A percentile compares a stretch with the other conserved stretches of the same genome.
These are phyloP conservation scores for Hydrozoanthus tunicans DNA, from an alignment of 64 coral and sea anemone genomes.

Conservation along the genomic window DNA sequence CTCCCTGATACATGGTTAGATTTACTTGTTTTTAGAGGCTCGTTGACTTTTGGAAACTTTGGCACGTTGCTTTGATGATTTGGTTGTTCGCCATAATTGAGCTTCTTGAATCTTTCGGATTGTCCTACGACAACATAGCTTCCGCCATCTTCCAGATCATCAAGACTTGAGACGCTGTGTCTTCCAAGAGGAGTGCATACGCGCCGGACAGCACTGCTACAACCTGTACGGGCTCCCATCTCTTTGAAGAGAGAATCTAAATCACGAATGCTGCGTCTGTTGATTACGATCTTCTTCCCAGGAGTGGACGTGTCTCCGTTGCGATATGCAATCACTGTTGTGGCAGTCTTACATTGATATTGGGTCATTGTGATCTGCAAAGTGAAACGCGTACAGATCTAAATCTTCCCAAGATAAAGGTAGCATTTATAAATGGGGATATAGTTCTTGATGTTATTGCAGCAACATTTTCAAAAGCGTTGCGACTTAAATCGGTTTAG, in stretches of 20 bases:
- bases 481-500: too few species aligned
- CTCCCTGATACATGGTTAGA: background rate
- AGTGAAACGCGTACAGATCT: too few species aligned
- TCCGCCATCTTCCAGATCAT: slow-evolving; percentile 69
- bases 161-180: slow-evolving; percentile 44
- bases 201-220: slow-evolving; percentile 60
- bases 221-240: slow-evolving; percentile 20
- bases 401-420: too few species aligned
- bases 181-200: slow-evolving; percentile 77
- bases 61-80: slow-evolving; percentile 21
- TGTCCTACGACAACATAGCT: slow-evolving; percentile 66
- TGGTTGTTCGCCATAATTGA: slow-evolving; percentile 62
- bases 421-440: too few species aligned
- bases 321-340: slow-evolving; percentile 62
- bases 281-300: slow-evolving; percentile 73
- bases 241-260: slow-evolving; percentile 64
- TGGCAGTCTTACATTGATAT: background rate
- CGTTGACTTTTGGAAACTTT: background rate
- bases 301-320: slow-evolving; percentile 70
- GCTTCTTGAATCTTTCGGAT: slow-evolving; percentile 67
- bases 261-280: slow-evolving; percentile 57
- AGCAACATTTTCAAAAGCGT: too few species aligned
- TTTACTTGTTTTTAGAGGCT: background rate
- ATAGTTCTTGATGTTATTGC: too few species aligned
- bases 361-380: background rate